A percentile compares a stretch with the other conserved stretches of the same genome.
Conservation (phyloP, 2,797 vertebrate genomes). For the Potorous gilbertii region DNA sequence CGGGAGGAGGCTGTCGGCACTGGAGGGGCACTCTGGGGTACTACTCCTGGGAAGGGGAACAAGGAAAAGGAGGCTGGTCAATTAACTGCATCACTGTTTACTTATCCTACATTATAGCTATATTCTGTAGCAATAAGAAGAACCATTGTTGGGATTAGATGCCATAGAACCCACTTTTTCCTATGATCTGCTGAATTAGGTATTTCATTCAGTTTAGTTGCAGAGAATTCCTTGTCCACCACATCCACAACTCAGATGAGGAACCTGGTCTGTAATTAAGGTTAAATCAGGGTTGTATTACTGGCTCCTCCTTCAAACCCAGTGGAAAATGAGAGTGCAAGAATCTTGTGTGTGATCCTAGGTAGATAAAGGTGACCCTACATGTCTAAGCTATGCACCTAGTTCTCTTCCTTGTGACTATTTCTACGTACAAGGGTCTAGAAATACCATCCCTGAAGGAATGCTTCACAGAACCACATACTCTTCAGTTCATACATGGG, state of each 20-base stretch:
- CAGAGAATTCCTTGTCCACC: background rate
- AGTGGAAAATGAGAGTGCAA: background rate
- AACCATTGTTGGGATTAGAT: background rate
- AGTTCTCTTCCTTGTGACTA: background rate
- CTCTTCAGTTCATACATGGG: background rate
- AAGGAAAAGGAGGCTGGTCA: background rate
- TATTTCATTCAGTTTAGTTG: background rate
- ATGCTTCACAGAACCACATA: background rate
- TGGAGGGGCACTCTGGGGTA: constrained; percentile 86
- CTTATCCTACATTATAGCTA: background rate
- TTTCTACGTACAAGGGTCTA: background rate
- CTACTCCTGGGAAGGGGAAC: constrained; percentile 77
- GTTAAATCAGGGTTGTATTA: background rate
- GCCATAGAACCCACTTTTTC: background rate
- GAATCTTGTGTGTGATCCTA: background rate
- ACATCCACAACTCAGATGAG: background rate
- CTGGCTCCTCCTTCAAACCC: background rate
- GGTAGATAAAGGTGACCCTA: background rate
- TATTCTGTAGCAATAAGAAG: background rate
- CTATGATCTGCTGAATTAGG: background rate
- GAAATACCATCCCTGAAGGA: background rate
- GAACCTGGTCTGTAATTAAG: background rate
- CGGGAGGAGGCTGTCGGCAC: constrained; percentile 85
- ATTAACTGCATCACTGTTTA: background rate
- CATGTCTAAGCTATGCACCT: background rate